Conservation (phyloP, 2,113 vertebrate species). For the Amblyornis subalaris region DNA sequence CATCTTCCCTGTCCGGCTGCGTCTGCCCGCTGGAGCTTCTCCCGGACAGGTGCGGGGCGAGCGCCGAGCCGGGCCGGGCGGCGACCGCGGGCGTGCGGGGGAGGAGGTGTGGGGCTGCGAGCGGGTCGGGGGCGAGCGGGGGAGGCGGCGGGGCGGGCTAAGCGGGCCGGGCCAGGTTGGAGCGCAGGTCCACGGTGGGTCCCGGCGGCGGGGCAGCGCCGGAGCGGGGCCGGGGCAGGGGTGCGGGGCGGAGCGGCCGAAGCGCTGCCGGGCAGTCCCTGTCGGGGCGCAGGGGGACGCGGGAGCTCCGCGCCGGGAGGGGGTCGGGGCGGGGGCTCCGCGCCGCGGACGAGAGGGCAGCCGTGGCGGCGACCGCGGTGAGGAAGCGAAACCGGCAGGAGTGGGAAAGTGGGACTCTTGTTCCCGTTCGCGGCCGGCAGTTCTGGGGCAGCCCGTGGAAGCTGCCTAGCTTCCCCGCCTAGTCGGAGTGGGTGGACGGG, state of each 20-base stretch:
- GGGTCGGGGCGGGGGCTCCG: neutral
- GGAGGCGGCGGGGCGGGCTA: neutral
- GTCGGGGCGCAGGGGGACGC: neutral
- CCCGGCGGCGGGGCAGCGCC: too few species aligned
- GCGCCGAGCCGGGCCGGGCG: neutral
- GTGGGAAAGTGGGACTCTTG: neutral
- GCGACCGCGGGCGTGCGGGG: neutral
- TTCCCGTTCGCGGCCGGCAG: neutral
- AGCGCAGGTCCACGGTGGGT: too few species aligned
- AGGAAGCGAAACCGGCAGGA: neutral
- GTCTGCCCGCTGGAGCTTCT: neutral
- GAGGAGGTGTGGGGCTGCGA: neutral
- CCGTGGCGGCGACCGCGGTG: too few species aligned
- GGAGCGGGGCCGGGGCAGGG: too few species aligned
- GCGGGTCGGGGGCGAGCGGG: neutral
- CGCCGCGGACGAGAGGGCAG: fast-evolving
- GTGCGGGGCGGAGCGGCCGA: neutral
- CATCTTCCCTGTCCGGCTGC: neutral
- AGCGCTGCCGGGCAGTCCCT: neutral
- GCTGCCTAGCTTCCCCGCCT: fast-evolving
- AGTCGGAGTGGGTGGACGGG: fast-evolving
- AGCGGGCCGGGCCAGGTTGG: neutral
- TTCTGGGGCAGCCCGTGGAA: neutral
- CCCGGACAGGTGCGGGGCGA: neutral
- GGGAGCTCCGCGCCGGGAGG: too few species aligned